Conservation (phyloP, 2,888 invertebrate genomes). For the Diadromus collaris region DNA sequence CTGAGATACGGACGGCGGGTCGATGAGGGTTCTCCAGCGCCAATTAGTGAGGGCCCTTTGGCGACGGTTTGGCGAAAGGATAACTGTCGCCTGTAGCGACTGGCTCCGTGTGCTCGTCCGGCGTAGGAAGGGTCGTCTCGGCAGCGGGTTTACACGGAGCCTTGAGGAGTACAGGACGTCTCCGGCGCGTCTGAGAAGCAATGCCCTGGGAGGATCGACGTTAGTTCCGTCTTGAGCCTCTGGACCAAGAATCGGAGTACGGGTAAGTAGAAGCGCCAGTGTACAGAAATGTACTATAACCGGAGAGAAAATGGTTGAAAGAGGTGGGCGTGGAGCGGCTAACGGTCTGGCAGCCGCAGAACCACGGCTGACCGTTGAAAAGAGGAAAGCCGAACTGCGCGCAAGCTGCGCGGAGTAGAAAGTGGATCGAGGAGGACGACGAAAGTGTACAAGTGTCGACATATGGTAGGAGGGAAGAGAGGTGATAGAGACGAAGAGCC, state of each 20-base stretch:
- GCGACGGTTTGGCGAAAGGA: slow-evolving; percentile 35
- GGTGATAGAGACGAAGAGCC: slow-evolving; percentile 3
- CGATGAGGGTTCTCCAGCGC: slow-evolving; percentile 25
- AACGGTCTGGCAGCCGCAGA: slow-evolving; percentile 18
- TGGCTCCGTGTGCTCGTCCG: slow-evolving; percentile 9
- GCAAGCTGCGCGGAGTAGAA: slow-evolving; percentile 32
- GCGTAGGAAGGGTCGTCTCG: slow-evolving; percentile 39
- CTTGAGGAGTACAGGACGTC: slow-evolving; percentile 19
- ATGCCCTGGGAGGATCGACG: slow-evolving; percentile 31
- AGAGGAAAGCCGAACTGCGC: slow-evolving; percentile 23
- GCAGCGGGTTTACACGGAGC: slow-evolving; percentile 2
- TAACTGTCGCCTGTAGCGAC: slow-evolving; percentile 28
- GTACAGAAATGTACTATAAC: slow-evolving; percentile 2
- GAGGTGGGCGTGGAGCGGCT: slow-evolving; percentile 39
- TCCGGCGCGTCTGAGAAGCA: slow-evolving; percentile 24
- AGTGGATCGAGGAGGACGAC: slow-evolving; percentile 20
- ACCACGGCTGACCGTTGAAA: slow-evolving; percentile 2
- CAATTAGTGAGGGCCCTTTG: slow-evolving; percentile 29
- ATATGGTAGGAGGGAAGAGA: slow-evolving; percentile 21
- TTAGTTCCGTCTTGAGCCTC: slow-evolving; percentile 28
- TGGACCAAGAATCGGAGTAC: slow-evolving; percentile 20
- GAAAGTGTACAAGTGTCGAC: slow-evolving; percentile 40
- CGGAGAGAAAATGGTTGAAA: slow-evolving; percentile 23
- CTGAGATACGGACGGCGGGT: slow-evolving; percentile 2
- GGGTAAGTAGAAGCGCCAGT: slow-evolving; percentile 45